These are phyloP conservation scores for Patella pellucida DNA, from an alignment of 2,888 invertebrate genomes.

Conservation along the genomic window DNA sequence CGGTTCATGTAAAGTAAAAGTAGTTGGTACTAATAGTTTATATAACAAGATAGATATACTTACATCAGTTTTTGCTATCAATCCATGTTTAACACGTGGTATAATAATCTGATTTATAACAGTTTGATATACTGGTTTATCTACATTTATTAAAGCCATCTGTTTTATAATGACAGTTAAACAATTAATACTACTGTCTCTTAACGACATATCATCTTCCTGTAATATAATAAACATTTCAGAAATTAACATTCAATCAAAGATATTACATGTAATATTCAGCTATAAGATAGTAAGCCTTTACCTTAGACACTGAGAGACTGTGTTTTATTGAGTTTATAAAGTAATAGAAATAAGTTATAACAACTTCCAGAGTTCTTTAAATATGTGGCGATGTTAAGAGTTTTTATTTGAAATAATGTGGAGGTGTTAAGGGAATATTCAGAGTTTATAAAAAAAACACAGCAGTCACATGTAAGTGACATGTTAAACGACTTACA, in stretches of 20 bases:
- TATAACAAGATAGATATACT: not conserved
- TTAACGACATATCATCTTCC: slow-evolving; percentile 86
- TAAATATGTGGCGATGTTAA: too few relatives aligned
- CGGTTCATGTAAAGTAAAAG: too few relatives aligned
- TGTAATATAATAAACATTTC: slow-evolving; percentile 49
- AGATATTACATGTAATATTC: not conserved
- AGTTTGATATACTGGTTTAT: not conserved
- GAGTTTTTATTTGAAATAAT: too few relatives aligned
- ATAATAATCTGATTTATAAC: not conserved
- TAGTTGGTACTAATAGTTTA: not conserved
- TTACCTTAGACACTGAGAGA: too few relatives aligned
- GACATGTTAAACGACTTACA: slow-evolving; percentile 58
- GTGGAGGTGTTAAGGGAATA: too few relatives aligned
- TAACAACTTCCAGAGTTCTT: too few relatives aligned
- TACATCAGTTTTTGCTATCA: not conserved
- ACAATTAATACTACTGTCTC: slow-evolving; percentile 73
- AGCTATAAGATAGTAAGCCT: too few relatives aligned
- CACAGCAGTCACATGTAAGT: too few relatives aligned
- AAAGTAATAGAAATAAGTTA: too few relatives aligned
- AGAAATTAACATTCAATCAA: not conserved
- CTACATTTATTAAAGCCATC: not conserved
- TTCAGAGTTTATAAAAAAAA: too few relatives aligned
- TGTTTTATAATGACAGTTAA: not conserved
- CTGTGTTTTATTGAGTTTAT: too few relatives aligned
- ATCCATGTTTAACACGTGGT: not conserved